Conservation (phyloP, 1,140 invertebrate genomes). For the Periplaneta americana region DNA sequence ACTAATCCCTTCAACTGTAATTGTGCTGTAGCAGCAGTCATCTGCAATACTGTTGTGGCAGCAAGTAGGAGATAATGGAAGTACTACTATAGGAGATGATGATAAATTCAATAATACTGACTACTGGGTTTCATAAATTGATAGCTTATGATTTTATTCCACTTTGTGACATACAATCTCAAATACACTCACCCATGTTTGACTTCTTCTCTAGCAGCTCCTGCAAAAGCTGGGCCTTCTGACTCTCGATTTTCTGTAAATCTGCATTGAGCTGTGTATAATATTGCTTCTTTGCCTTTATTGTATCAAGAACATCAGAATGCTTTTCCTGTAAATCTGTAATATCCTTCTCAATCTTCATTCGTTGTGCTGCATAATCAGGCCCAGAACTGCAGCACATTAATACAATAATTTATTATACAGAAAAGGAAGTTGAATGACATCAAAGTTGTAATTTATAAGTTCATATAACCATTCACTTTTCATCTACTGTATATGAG, state of each 20-base stretch:
- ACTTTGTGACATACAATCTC: too few relatives aligned
- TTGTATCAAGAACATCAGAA: neutral
- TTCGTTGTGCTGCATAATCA: neutral
- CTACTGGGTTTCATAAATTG: too few relatives aligned
- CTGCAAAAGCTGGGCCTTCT: neutral
- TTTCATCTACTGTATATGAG: too few relatives aligned
- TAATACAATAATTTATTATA: too few relatives aligned
- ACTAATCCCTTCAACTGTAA: too few relatives aligned
- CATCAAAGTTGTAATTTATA: neutral
- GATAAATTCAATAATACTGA: too few relatives aligned
- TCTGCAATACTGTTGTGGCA: too few relatives aligned
- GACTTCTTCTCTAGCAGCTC: neutral
- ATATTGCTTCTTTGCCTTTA: neutral
- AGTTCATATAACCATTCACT: neutral
- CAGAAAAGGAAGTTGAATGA: neutral
- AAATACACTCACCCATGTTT: neutral
- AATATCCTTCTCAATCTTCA: neutral
- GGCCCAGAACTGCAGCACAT: neutral
- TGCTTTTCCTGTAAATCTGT: neutral
- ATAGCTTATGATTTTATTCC: too few relatives aligned
- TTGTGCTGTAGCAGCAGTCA: too few relatives aligned
- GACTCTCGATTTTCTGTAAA: neutral
- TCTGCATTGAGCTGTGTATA: neutral
- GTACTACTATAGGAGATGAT: too few relatives aligned
- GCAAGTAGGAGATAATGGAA: too few relatives aligned